phyloP scores from a whole-genome alignment of 1,140 invertebrate species.

The Eurytemora carolleeae region DNA sequence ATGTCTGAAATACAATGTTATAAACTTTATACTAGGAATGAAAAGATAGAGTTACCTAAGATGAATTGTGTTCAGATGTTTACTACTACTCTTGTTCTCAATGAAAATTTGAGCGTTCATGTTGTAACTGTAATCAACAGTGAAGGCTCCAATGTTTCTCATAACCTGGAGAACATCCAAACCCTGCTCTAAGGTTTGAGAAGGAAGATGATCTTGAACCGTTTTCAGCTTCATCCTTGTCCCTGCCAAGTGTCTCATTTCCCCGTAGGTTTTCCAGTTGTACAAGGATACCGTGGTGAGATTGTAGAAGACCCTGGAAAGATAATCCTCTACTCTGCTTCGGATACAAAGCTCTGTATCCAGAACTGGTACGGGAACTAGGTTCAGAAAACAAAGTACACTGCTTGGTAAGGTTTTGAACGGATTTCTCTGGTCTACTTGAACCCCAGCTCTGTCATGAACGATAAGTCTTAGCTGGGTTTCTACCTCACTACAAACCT shows the following conservation, averaged over 20 bases:
- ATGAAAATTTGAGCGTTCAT: slow-evolving; percentile 94
- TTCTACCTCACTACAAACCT: slow-evolving; percentile 65
- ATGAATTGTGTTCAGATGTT: slow-evolving; percentile 86
- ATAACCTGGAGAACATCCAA: slow-evolving; percentile 95
- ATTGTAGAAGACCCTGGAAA: slow-evolving; percentile 91
- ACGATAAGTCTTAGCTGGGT: slow-evolving; percentile 56
- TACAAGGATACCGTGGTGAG: slow-evolving; percentile 88
- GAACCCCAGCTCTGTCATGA: slow-evolving; percentile 22
- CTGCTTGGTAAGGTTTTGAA: not conserved
- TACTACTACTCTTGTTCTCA: slow-evolving; percentile 72
- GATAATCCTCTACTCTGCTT: slow-evolving; percentile 63
- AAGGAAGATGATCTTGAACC: slow-evolving; percentile 76
- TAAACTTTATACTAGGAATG: too few species aligned
- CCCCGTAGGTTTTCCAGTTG: slow-evolving; percentile 90
- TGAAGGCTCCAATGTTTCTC: slow-evolving; percentile 88
- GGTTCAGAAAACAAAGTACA: not conserved
- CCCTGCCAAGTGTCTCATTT: slow-evolving; percentile 79
- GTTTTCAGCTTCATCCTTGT: slow-evolving; percentile 61
- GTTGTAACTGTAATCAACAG: slow-evolving; percentile 83
- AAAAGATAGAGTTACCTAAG: too few species aligned
- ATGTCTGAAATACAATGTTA: slow-evolving; percentile 45
- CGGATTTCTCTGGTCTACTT: not conserved
- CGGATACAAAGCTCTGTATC: slow-evolving; percentile 20
- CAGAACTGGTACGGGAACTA: not conserved
- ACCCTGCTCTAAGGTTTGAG: slow-evolving; percentile 83